phyloP scores from a whole-genome alignment of 2,888 invertebrate genomes.

The Orthosia cruda region DNA sequence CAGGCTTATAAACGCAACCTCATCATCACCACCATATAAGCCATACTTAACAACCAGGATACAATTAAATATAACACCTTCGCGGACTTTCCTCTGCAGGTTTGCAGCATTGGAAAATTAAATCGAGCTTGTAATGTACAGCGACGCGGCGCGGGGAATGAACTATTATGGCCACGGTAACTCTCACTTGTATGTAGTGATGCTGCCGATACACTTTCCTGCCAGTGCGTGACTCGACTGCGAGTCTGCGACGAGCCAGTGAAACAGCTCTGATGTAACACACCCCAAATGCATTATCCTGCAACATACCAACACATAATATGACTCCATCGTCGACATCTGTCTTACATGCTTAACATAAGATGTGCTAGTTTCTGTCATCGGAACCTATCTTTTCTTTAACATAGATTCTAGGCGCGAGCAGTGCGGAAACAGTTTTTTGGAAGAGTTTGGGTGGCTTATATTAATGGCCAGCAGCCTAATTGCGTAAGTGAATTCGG shows the following conservation, averaged over 20 bases:
- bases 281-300: constrained; percentile 83
- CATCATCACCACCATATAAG: constrained; percentile 20
- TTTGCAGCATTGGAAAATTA: constrained; percentile 68
- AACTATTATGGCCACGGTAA: constrained; percentile 85
- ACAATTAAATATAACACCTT: constrained; percentile 41
- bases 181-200: constrained; percentile 88
- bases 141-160: constrained; percentile 80
- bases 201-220: constrained; percentile 90
- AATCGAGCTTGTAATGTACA: constrained; percentile 63
- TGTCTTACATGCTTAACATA: constrained; percentile 21
- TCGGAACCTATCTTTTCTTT: neutral
- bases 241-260: constrained; percentile 53
- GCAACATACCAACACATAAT: constrained; percentile 66
- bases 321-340: constrained; percentile 36
- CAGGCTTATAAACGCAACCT: constrained; percentile 5
- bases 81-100: constrained; percentile 45
- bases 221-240: constrained; percentile 86
- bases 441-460: too few relatives aligned
- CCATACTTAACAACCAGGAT: constrained; percentile 30
- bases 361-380: constrained; percentile 17
- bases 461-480: too few relatives aligned
- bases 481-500: too few relatives aligned
- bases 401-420: neutral
- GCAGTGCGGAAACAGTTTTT: neutral
- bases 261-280: constrained; percentile 82